Base-by-base conservation (phyloP, 2,797 vertebrate genomes). In the Momotus momota region DNA sequence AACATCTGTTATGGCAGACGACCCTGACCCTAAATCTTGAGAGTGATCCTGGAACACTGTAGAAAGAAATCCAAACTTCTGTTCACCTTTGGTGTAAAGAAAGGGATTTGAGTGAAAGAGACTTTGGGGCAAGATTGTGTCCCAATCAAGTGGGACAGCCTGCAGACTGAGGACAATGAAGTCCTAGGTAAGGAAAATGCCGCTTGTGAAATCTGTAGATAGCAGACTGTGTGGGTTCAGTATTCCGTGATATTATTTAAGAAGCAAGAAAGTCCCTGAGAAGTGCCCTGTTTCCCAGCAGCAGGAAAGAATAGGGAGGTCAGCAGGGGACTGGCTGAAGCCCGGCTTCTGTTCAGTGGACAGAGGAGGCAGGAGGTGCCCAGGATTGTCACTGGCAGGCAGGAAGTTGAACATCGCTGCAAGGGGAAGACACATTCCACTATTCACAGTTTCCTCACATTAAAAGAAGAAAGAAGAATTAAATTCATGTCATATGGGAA, bases 271-370 rank as follows among this genome's bases (percentile, higher is more conserved):
- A 7, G 20, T 62, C 65, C 58, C 21, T 66, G 52, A 46, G 21
- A 65, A 54, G 6, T n/a, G 10, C 10, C 12, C 14, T 66, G 15
- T 40, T 72, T 79, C 40, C 57, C 20, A 54, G 16, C 14, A 81
- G 16, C 21, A 46, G 80, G 43, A 73, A 38, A 19, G 38, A 90
- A 70, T 3, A 6, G 11, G 22, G 31, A 75, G 22, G 17, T 45
- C 13, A 10, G 8, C 0, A 2, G 10, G 9, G 3, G 2, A 49
- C 18, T 48, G n/a, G 15, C 35, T 69, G 35, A 48, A 85, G 49
- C 23, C 38, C 22, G 8, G 43, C 46, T 73, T 2, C 33, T 46
- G 33, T 22, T 31, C 6, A n/a, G 38, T 73, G n/a, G 17, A 16
- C 2, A 19, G 12, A 14, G 33, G 23, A 69, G 41, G 21, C 29